Base-by-base conservation (phyloP, 2,113 vertebrate species). In the Oncorhynchus mykiss region DNA sequence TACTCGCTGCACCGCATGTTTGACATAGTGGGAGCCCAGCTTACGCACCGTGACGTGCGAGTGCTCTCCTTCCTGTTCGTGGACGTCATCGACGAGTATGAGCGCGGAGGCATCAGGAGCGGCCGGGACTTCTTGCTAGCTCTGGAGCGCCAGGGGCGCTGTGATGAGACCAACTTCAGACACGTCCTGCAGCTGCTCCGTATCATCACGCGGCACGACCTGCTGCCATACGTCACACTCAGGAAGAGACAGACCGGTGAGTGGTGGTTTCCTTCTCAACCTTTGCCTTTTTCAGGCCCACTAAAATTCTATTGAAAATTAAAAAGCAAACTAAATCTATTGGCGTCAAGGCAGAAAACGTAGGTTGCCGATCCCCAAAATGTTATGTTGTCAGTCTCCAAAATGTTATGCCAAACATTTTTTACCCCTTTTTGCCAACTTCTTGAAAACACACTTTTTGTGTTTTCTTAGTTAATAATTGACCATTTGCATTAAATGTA, bases 1-100 rank as follows among this genome's bases (percentile, higher is more conserved):
- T 98, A 99, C 81, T 97, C 96, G 4, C 90, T 99, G 59, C 97
- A 99, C 82, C 96, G 94, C 80, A 98, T 98, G 97, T 99, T 99
- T 31, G 96, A 97, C 89, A 96, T 99, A 1, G 96, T 99, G 74
- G 97, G 97, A 45, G 94, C 97, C 4, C 97, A 99, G 86, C 94
- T 98, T 20, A 99, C 97, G 0, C 96, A 98, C 86, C 91, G 97
- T 1, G 97, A 98, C 6, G 96, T 98, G 24, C 92, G 97, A 0
- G 96, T 98, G 4, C 93, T 98, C 51, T 98, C 97, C 48, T 99
- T 99, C 87, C 95, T 99, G 20, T 99, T 98, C 39, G 97, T 99
- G 14, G 97, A 99, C 1, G 96, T 98, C 64, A 97, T 98, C 1
- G 97, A 98, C 0, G 97, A 99, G 82, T 97, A 96, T 0, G 96